Percentiles rank a stretch among this genome's conserved stretches.
Evolutionary conservation across 2,888 invertebrate species (phyloP).

Genomic region (Leptinotarsa rubiginosa): DNA sequence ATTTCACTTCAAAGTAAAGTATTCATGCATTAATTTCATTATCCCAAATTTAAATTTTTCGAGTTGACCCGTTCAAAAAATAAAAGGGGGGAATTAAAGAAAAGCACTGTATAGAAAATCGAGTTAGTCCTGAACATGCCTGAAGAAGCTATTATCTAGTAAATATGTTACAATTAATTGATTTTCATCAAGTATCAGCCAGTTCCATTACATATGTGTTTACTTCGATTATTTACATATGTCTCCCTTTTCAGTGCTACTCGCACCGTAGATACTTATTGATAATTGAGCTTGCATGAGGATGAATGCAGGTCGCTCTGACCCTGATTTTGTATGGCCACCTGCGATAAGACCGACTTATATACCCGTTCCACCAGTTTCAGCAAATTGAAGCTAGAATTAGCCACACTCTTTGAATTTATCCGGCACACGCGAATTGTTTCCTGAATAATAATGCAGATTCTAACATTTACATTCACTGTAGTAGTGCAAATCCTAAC

Average conservation of each 20-base stretch:
- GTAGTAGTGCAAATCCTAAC: neutral
- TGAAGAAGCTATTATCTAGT: too few relatives aligned
- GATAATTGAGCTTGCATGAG: constrained; percentile 1
- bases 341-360: constrained; percentile 1
- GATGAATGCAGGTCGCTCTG: neutral
- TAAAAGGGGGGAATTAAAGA: too few relatives aligned
- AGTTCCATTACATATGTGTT: too few relatives aligned
- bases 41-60: too few relatives aligned
- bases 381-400: constrained; percentile 24
- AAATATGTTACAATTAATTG: too few relatives aligned
- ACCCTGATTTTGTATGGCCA: constrained; percentile 7
- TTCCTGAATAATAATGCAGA: neutral
- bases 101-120: too few relatives aligned
- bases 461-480: neutral
- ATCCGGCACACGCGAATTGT: constrained; percentile 22
- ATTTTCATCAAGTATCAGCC: too few relatives aligned
- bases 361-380: constrained; percentile 17
- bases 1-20: too few relatives aligned
- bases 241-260: neutral
- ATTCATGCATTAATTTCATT: too few relatives aligned
- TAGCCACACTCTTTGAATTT: constrained; percentile 13
- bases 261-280: neutral
- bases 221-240: neutral
- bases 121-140: too few relatives aligned
- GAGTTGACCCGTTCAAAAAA: too few relatives aligned